Conservation (phyloP, 2,113 vertebrate genomes). For the Lampris incognitus region DNA sequence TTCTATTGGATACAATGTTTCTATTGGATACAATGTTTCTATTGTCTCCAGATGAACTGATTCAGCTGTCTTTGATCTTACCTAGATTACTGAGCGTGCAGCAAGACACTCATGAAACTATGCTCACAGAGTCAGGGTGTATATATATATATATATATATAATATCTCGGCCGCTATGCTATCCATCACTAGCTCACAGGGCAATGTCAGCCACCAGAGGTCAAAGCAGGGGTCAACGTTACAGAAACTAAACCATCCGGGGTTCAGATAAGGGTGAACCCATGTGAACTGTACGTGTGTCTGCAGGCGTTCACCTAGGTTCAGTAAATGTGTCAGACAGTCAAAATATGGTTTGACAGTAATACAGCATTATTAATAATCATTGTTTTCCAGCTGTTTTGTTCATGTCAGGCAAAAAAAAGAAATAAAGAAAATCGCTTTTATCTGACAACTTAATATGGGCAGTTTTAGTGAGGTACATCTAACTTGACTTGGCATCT, state of each 20-base stretch:
- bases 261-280: background rate
- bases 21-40: no score
- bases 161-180: background rate
- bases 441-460: background rate
- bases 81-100: no score
- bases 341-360: background rate
- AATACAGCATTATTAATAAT: slow-evolving; percentile 23
- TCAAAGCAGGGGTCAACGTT: background rate
- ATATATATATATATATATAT: background rate
- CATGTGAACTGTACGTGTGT: background rate
- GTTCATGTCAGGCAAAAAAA: slow-evolving; percentile 9
- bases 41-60: no score
- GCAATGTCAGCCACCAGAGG: slow-evolving; percentile 15
- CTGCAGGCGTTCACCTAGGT: slow-evolving; percentile 26
- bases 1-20: no score
- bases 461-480: slow-evolving; percentile 48
- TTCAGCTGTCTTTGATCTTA: no score
- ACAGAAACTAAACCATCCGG: background rate
- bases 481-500: slow-evolving; percentile 85
- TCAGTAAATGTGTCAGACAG: background rate
- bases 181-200: background rate
- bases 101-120: no score
- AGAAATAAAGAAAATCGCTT: background rate
- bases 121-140: no score
- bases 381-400: background rate